These are phyloP conservation scores for Sisor rabdophorus DNA, from an alignment of 2,113 vertebrate species.

Conservation along the genomic window DNA sequence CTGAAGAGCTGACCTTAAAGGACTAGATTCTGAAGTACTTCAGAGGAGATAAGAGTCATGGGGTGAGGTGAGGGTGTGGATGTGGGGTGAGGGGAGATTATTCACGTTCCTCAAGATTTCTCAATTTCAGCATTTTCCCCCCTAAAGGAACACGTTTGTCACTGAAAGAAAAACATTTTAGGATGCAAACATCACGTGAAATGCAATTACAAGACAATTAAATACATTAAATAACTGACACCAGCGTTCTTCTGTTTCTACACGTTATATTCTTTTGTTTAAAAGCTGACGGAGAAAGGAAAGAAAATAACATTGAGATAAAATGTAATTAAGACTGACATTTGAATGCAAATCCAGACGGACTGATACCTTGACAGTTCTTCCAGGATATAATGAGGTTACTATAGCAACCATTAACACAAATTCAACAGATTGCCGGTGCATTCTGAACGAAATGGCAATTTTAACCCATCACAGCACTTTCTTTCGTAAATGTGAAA, in stretches of 20 bases:
- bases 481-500: too few relatives aligned
- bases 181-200: background rate
- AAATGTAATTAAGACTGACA: too few relatives aligned
- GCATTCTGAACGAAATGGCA: too few relatives aligned
- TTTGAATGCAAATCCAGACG: too few relatives aligned
- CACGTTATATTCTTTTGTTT: background rate
- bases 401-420: too few relatives aligned
- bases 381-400: background rate
- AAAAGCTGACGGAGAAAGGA: background rate
- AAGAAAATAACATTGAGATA: too few relatives aligned
- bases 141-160: too few relatives aligned
- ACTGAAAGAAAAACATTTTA: background rate
- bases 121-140: background rate
- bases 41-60: conserved; percentile 40
- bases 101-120: conserved; percentile 29
- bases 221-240: background rate
- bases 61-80: too few relatives aligned
- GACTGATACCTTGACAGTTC: background rate
- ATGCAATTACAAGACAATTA: background rate
- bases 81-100: conserved; percentile 26
- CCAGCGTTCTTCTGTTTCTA: background rate
- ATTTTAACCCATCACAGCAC: too few relatives aligned
- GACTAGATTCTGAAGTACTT: conserved; percentile 35
- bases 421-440: too few relatives aligned
- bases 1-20: conserved; percentile 37